Evolutionary conservation across 2,888 invertebrate genomes (phyloP).

Genomic region (Pilophorus perplexus): DNA sequence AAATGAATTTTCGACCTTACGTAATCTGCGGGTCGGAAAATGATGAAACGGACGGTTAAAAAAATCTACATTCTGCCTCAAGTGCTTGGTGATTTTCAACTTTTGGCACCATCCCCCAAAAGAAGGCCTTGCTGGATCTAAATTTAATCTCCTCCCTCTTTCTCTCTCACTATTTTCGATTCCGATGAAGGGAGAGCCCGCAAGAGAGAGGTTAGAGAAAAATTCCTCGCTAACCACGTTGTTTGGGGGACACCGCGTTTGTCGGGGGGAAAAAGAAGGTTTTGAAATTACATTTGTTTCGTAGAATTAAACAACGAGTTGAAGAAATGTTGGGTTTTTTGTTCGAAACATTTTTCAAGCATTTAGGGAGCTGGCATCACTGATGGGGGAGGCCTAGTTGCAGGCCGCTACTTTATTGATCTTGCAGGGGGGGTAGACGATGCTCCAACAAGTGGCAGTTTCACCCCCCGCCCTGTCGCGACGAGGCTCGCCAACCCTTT

Average conservation of each 20-base stretch:
- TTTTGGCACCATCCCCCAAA: constrained; percentile 31
- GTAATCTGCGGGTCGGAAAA: too few species aligned
- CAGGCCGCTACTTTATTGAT: constrained; percentile 33
- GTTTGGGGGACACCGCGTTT: too few species aligned
- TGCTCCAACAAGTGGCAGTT: constrained; percentile 30
- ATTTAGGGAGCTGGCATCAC: too few species aligned
- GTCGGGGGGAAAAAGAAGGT: too few species aligned
- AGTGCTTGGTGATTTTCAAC: constrained; percentile 9
- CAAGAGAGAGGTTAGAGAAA: too few species aligned
- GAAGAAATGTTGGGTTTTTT: too few species aligned
- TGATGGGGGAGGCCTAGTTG: neutral
- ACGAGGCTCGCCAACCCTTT: neutral
- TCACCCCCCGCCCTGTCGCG: neutral
- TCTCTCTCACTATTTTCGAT: constrained; percentile 14
- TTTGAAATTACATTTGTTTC: too few species aligned
- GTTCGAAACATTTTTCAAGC: too few species aligned
- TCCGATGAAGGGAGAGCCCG: neutral
- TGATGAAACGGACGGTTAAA: constrained; percentile 11
- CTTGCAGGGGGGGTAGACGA: constrained; percentile 23
- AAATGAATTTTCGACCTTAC: too few species aligned
- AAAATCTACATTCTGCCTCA: constrained; percentile 21
- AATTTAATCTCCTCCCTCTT: constrained; percentile 10
- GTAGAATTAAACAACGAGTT: too few species aligned
- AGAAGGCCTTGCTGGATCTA: constrained; percentile 28
- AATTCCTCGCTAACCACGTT: too few species aligned